Conservation (phyloP, 2,113 vertebrate species). For the Seriola quinqueradiata region DNA sequence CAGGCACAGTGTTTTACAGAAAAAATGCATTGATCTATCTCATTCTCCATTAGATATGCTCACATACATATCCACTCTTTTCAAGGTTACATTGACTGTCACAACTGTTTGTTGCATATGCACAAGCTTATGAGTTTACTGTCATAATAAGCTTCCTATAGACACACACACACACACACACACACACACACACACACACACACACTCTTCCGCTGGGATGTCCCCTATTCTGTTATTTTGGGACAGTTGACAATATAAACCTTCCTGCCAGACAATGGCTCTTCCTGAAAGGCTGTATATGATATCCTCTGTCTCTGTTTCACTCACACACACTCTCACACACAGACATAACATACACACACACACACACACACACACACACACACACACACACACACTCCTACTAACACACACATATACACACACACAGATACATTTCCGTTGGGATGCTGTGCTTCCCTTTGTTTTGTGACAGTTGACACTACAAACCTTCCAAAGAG, state of each 20-base stretch:
- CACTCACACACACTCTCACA: conserved; percentile 44
- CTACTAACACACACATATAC: not conserved
- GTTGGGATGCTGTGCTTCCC: conserved; percentile 48
- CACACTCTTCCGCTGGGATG: conserved; percentile 66
- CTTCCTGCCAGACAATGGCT: conserved; percentile 69
- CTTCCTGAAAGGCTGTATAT: conserved; percentile 74
- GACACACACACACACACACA: not conserved
- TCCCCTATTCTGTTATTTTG: conserved; percentile 70
- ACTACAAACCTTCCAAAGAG: conserved; percentile 37
- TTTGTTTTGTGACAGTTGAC: conserved; percentile 62
- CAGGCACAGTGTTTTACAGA: no score
- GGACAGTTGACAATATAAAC: conserved; percentile 61
- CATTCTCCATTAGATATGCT: not conserved
- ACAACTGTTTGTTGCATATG: not conserved
- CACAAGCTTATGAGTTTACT: not conserved
- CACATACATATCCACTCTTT: not conserved
- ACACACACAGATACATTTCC: conserved; percentile 35
- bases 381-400: not conserved
- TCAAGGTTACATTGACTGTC: not conserved
- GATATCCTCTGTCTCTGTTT: conserved; percentile 70
- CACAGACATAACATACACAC: conserved; percentile 27
- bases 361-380: conserved; percentile 20
- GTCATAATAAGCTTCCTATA: conserved; percentile 9
- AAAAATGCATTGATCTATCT: no score
- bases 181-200: conserved; percentile 38